Evolutionary conservation across 2,888 invertebrate genomes (phyloP).

Genomic region (Nymphalis polychloros): DNA sequence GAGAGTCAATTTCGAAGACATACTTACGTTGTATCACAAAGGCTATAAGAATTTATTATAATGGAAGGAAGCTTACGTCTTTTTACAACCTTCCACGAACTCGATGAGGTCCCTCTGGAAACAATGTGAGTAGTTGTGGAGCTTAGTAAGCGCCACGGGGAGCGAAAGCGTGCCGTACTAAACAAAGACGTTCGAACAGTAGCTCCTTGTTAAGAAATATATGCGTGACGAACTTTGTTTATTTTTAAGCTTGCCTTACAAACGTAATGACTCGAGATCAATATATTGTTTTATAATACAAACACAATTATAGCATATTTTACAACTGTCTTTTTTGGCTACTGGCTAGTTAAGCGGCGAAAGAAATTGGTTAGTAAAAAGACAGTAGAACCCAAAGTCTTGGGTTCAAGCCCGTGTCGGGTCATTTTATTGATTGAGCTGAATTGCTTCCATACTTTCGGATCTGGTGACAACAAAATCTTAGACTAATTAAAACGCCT

Average conservation of each 20-base stretch:
- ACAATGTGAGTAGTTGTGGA: slow-evolving; percentile 45
- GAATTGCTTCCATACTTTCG: too few species aligned
- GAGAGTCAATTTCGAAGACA: slow-evolving; percentile 48
- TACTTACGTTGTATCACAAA: slow-evolving; percentile 50
- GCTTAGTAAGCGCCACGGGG: slow-evolving; percentile 42
- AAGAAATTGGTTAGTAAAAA: too few species aligned
- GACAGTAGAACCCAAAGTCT: too few species aligned
- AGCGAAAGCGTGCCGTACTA: slow-evolving; percentile 45
- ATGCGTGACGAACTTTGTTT: slow-evolving; percentile 37
- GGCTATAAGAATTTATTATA: slow-evolving; percentile 61
- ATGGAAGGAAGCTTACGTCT: slow-evolving; percentile 46
- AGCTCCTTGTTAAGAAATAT: slow-evolving; percentile 54
- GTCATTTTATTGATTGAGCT: too few species aligned
- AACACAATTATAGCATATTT: too few species aligned
- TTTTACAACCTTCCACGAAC: slow-evolving; percentile 54
- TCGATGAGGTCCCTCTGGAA: slow-evolving; percentile 49
- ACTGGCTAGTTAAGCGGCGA: too few species aligned
- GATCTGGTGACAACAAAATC: too few species aligned
- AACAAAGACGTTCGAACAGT: slow-evolving; percentile 51
- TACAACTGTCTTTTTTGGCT: too few species aligned
- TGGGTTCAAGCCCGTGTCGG: too few species aligned
- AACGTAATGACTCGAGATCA: slow-evolving; percentile 22
- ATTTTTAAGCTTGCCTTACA: slow-evolving; percentile 44
- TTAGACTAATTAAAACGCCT: too few species aligned
- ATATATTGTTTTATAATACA: slow-evolving; percentile 16